These are phyloP conservation scores for Acanthosepion pharaonis DNA, from an alignment of 2,888 invertebrate species.

Conservation along the genomic window DNA sequence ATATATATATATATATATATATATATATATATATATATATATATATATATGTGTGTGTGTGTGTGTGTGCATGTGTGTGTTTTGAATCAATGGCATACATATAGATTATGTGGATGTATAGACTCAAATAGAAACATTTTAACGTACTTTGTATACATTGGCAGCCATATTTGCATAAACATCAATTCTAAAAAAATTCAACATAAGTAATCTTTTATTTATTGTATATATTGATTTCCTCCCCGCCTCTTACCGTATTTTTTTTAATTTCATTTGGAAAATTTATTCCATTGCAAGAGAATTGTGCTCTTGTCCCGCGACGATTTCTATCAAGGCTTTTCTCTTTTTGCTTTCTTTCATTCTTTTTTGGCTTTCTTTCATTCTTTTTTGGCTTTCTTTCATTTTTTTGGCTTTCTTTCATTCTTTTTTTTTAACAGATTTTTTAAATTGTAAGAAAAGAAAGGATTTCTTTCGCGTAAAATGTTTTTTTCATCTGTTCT, in stretches of 20 bases:
- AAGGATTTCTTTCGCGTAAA: too few species aligned
- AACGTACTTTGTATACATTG: too few species aligned
- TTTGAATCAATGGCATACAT: neutral
- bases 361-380: too few species aligned
- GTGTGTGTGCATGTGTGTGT: neutral
- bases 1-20: neutral
- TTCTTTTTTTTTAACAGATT: too few species aligned
- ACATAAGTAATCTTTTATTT: neutral
- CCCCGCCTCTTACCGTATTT: neutral
- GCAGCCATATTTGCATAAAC: too few species aligned
- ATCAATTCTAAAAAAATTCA: neutral
- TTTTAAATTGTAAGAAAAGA: too few species aligned
- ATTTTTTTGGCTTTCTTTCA: too few species aligned
- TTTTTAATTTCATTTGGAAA: neutral
- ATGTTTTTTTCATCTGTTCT: too few species aligned
- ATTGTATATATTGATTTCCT: conserved; percentile 33
- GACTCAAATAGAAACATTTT: neutral
- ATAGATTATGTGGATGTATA: neutral
- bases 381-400: too few species aligned
- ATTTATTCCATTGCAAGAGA: neutral
- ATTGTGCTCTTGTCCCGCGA: neutral
- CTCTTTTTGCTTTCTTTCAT: neutral
- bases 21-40: neutral
- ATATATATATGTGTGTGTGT: neutral
- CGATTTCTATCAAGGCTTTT: neutral